Evolutionary conservation across 2,113 vertebrate genomes (phyloP), one percentile per base, ranked within the genome.

Genomic region (Calonectris borealis): DNA sequence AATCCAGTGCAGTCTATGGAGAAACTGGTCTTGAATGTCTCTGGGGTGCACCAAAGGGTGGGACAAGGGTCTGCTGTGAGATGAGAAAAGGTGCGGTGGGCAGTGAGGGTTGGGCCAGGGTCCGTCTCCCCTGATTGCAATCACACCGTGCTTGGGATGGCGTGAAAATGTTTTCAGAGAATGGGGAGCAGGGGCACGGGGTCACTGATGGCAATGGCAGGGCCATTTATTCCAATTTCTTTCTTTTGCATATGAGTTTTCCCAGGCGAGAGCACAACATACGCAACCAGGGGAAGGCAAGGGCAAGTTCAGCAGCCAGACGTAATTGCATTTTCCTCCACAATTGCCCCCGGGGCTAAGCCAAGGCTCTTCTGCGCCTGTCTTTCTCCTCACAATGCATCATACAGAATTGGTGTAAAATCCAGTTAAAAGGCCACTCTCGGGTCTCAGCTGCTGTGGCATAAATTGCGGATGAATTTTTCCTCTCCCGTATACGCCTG

Each of bases 241-340:
- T 80, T 78, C 64, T 86, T 88, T 94, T 88, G 64, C 93, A 71
- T 79, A 4, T 5, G 6, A 55, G 85, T 96, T 92, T 89, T 96
- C 80, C 92, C 92, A 93, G 93, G 93, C 10, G 84, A 80, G 95
- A 98, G 97, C 95, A 58, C 94, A 92, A 95, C 31, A 21, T 16
- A 55, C 85, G 20, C 92, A 96, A 80, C 96, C 97, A 73, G 95
- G 75, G 84, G 78, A 93, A 93, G 86, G 96, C 91, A 86, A 92
- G 97, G 97, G 94, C 94, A 95, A 96, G 95, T 97, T 98, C 94
- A 97, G 92, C 78, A 92, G 66, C 75, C 70, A 88, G 88, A 97
- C 90, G 92, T 98, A 98, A 98, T 98, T 98, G 97, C 96, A 97
- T 98, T 98, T 98, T 97, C 94, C 71, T 97, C 97, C 95, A 93